Evolutionary conservation across 2,797 vertebrate genomes (phyloP), one percentile per base, ranked within the genome.

Genomic region (Xenopus petersii): DNA sequence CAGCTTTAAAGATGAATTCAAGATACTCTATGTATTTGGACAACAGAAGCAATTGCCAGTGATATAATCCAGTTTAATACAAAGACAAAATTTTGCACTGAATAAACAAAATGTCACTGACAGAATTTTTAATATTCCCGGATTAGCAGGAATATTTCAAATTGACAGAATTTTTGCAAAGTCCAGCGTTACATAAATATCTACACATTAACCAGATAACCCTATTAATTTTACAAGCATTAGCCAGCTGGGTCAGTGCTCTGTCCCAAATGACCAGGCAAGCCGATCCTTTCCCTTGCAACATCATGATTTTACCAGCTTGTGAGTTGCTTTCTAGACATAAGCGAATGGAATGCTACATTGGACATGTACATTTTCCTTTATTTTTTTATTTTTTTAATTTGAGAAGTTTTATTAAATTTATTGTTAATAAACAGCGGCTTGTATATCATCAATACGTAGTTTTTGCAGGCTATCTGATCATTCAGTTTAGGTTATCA

Each of bases 51-150:
- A 82, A 87, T 80, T 9, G 68, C 68, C 80, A 83, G 21, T 87
- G 81, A 87, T 71, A 70, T 79, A 75, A 72, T 85, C 82, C 83
- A 83, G 80, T 81, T 83, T 82, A 85, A 67, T 81, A 83, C 74
- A 84, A 87, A 79, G 71, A 77, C 82, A 75, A 75, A 82, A 82
- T 84, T 68, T 81, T 75, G n/a, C 12, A 79, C 63, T 80, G 67
- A 56, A 81, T 68, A 54, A 63, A 69, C 66, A 69, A 8, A 67
- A 73, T 24, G 15, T 46, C 60, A 64, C 49, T 2, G 8, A 63
- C 21, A 63, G 30, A 36, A 63, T 36, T 51, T 15, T 63, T 63
- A 36, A 33, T 63, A 6, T 63, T 7, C 17, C 30, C 12, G 61
- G 15, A 63, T 63, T 63, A 33, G 42, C 61, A 63, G 24, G 33